phyloP scores from a whole-genome alignment of 1,140 invertebrate genomes.

The Geopemphigus sp. region DNA sequence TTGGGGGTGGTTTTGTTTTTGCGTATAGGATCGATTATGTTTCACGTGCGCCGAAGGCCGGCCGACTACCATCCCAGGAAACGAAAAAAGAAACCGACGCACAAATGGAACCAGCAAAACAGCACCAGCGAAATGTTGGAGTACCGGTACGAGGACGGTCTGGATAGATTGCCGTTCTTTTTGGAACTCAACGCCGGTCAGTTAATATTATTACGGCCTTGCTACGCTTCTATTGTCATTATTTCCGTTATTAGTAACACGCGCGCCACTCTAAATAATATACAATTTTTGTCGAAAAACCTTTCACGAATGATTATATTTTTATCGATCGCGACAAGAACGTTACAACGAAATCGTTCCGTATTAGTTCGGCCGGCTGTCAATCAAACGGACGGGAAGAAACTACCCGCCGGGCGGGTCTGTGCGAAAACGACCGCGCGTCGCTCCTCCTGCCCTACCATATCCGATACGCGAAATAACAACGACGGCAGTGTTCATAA shows the following conservation, averaged over 20 bases:
- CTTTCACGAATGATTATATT: conserved; percentile 38
- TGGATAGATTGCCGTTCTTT: conserved; percentile 62
- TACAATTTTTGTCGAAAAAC: conserved; percentile 12
- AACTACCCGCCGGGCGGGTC: too few relatives aligned
- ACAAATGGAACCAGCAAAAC: conserved; percentile 55
- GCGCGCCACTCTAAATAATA: too few relatives aligned
- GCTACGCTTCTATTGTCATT: too few relatives aligned
- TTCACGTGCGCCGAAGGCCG: conserved; percentile 84
- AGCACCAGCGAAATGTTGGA: conserved; percentile 56
- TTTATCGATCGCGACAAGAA: neutral
- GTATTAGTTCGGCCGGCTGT: conserved; percentile 3
- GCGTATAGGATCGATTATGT: conserved; percentile 87
- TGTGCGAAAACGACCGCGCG: conserved; percentile 7
- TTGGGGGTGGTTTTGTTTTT: conserved; percentile 52
- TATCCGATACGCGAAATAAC: neutral
- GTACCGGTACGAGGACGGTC: conserved; percentile 57
- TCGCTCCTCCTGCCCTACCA: too few relatives aligned
- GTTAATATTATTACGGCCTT: conserved; percentile 28
- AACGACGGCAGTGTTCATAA: conserved; percentile 4
- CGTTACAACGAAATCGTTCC: conserved; percentile 15
- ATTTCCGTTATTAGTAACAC: too few relatives aligned
- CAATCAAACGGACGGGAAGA: conserved; percentile 9
- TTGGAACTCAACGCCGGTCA: conserved; percentile 63
- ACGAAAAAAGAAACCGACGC: conserved; percentile 81
- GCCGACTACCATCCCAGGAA: conserved; percentile 84